These are phyloP conservation scores for human (Homo sapiens) DNA, from an alignment of 2,113 vertebrate genomes.

Conservation along the genomic window DNA sequence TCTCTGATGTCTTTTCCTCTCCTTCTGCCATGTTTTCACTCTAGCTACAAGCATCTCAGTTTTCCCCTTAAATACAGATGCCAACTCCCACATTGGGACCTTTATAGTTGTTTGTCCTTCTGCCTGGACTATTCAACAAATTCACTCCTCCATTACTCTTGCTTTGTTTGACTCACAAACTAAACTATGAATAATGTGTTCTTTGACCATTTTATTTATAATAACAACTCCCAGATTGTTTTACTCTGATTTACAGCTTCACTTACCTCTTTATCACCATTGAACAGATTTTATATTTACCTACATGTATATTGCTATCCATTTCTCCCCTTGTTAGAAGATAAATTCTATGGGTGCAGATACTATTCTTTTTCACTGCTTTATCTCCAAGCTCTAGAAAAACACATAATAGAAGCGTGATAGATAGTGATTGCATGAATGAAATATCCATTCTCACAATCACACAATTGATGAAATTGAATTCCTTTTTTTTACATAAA, in stretches of 20 bases:
- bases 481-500: neutral
- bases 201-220: neutral
- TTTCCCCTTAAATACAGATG: neutral
- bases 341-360: neutral
- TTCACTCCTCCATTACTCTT: neutral
- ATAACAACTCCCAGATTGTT: neutral
- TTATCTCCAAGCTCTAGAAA: neutral
- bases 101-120: neutral
- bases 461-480: neutral
- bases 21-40: neutral
- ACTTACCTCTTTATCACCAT: neutral
- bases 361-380: neutral
- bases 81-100: fast-evolving
- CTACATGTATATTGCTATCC: neutral
- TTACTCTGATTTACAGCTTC: neutral
- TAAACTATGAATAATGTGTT: neutral
- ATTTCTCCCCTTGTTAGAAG: neutral
- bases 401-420: too few relatives aligned
- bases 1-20: neutral
- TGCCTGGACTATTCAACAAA: neutral
- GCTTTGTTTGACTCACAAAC: too few relatives aligned
- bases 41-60: neutral
- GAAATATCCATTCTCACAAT: neutral
- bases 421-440: neutral
- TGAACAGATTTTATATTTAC: neutral